Percentiles rank a stretch among this genome's conserved stretches.
These are phyloP conservation scores for Hedychridium roseum DNA, from an alignment of 2,888 invertebrate genomes.

Conservation along the genomic window DNA sequence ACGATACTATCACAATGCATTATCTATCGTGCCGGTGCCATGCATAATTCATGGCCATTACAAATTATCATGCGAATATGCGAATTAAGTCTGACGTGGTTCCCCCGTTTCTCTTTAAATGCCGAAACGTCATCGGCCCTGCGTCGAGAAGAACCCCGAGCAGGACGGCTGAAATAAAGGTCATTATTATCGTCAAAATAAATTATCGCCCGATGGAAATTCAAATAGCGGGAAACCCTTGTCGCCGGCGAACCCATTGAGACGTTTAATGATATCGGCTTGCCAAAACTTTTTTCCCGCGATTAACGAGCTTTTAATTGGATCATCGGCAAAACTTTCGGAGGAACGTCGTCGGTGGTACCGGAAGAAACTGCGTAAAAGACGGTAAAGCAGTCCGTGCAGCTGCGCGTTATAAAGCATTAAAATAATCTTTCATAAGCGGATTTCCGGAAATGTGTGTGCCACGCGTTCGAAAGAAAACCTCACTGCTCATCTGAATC, in stretches of 20 bases:
- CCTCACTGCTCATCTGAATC: too few relatives aligned
- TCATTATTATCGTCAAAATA: too few relatives aligned
- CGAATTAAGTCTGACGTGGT: slow-evolving; percentile 15
- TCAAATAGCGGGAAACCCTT: not conserved
- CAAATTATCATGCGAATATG: slow-evolving; percentile 31
- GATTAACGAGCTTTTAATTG: slow-evolving; percentile 51
- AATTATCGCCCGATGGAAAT: too few relatives aligned
- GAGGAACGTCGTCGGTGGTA: too few relatives aligned
- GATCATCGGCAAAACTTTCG: slow-evolving; percentile 46
- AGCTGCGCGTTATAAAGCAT: too few relatives aligned
- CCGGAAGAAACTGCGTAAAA: too few relatives aligned
- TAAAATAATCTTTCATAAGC: too few relatives aligned
- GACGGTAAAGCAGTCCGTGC: too few relatives aligned
- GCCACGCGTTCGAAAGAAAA: too few relatives aligned
- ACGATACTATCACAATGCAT: slow-evolving; percentile 17
- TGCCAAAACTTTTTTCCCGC: slow-evolving; percentile 35
- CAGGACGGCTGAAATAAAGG: slow-evolving; percentile 8
- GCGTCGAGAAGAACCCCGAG: slow-evolving; percentile 6
- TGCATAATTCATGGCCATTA: slow-evolving; percentile 31
- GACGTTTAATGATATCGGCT: slow-evolving; percentile 27
- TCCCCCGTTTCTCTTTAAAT: slow-evolving; percentile 1
- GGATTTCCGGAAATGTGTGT: too few relatives aligned
- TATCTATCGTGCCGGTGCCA: slow-evolving; percentile 29
- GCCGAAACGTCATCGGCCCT: not conserved
- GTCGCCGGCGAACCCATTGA: slow-evolving; percentile 19